Conservation (phyloP, 2,797 vertebrate species). For the Setipinna tenuifilis region DNA sequence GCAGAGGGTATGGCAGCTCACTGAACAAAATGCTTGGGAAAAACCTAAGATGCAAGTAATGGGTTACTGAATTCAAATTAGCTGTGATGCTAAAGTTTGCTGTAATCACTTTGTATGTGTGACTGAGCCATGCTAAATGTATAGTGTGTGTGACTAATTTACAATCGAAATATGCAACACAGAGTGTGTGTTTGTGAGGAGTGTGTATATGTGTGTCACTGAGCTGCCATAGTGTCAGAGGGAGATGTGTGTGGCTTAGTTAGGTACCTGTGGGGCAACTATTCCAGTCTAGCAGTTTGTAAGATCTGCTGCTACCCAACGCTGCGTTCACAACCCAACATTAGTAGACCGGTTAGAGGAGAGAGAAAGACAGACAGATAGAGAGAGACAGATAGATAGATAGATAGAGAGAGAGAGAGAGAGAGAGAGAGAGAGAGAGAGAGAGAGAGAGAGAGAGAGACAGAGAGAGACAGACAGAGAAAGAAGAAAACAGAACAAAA, state of each 20-base stretch:
- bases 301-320: conserved; percentile 99
- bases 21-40: conserved; percentile 81
- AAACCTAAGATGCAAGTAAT: conserved; percentile 71
- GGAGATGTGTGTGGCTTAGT: conserved; percentile 64
- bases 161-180: conserved; percentile 38
- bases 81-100: not conserved
- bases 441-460: not conserved
- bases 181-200: conserved; percentile 31
- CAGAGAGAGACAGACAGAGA: not conserved
- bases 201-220: conserved; percentile 87
- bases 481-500: conserved; percentile 28
- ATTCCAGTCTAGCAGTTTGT: conserved; percentile 99
- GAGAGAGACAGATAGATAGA: conserved; percentile 30
- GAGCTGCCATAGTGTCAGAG: conserved; percentile 94
- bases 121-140: not conserved
- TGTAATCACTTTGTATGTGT: not conserved
- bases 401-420: conserved; percentile 46
- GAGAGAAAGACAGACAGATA: conserved; percentile 65
- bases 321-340: conserved; percentile 99
- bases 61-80: not conserved
- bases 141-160: not conserved
- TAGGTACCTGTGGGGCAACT: conserved; percentile 99
- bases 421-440: conserved; percentile 64
- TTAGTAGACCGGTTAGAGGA: conserved; percentile 93
- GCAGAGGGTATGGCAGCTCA: conserved; percentile 95